These are phyloP conservation scores for Chrysopa pallens DNA, from an alignment of 1,140 invertebrate genomes.

Conservation along the genomic window DNA sequence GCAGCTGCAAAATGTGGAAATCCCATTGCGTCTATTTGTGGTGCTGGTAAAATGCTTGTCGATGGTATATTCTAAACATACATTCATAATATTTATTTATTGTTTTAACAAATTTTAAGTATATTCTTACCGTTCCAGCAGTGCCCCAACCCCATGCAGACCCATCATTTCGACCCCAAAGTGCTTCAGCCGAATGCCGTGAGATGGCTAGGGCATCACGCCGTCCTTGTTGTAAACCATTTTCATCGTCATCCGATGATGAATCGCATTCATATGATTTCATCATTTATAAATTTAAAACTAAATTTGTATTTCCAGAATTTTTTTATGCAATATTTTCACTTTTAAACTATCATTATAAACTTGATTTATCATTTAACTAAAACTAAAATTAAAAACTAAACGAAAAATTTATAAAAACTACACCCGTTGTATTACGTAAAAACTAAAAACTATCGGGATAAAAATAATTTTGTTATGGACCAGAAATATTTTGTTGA, in stretches of 20 bases:
- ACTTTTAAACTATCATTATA: too few species aligned
- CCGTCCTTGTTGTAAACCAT: background rate
- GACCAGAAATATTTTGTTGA: too few species aligned
- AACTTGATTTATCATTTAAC: too few species aligned
- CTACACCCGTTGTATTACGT: too few species aligned
- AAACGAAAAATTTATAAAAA: too few species aligned
- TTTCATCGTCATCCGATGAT: slow-evolving; percentile 22
- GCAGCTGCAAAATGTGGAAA: slow-evolving; percentile 10
- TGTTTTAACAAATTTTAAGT: background rate
- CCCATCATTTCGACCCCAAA: slow-evolving; percentile 15
- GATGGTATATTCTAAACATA: slow-evolving; percentile 8
- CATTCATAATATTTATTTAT: background rate
- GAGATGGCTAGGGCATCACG: slow-evolving; percentile 18
- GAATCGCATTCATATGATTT: slow-evolving; percentile 23
- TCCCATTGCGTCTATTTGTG: slow-evolving; percentile 16
- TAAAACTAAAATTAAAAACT: too few species aligned
- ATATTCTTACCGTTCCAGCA: background rate
- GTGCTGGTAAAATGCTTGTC: slow-evolving; percentile 23
- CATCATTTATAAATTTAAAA: slow-evolving; percentile 11
- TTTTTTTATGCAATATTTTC: too few species aligned
- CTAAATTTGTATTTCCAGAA: too few species aligned
- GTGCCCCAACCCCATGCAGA: slow-evolving; percentile 15
- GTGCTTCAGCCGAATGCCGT: slow-evolving; percentile 13
- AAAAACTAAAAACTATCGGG: too few species aligned
- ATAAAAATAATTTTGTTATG: too few species aligned